Evolutionary conservation across 1,140 invertebrate species (phyloP), one percentile per base, ranked within the genome.

Genomic region (Nomia melanderi): DNA sequence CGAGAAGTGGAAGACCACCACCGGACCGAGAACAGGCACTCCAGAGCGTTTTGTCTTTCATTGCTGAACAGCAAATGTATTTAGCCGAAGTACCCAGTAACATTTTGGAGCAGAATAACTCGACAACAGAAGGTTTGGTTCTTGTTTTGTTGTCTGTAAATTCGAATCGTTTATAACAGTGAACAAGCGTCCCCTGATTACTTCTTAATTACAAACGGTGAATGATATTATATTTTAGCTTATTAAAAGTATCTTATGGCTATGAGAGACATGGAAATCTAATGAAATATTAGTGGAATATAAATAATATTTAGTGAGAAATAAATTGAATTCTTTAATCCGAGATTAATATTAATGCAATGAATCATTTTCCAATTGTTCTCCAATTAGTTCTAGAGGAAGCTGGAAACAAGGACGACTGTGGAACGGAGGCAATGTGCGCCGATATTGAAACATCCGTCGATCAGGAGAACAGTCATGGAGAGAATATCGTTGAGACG

Each of bases 41-140:
- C 23, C 95, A 96, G 81, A 96, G 95, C 83, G 95, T 96, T 2
- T 88, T 96, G 1, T 94, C 94, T 50, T 96, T 96, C 84, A 96
- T 96, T 75, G 95, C 95, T 6, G 95, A 96, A 82, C 95, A 96
- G 87, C 95, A 96, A 85, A 95, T 95, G 88, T 96, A 95, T 85
- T 94, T 90, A 56, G 77, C 87, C n/a, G 89, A 91, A 69, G 84
- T 88, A 41, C 91, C 88, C 17, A 86, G 72, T 27, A 83, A 85
- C 62, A 66, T 77, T 25, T 69, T 86, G 1, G 83, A 86, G 53
- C 83, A 85, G 14, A 85, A 79, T 27, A 59, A 50, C 6, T 63
- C 69, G 20, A 67, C 85, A n/a, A 69, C 67, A 17, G 81, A 88
- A 88, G 88, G 90, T 90, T 77, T 39, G 63, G 56, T 25, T n/a